Conservation (phyloP, 1,140 invertebrate species). For the Bemisia tabaci region DNA sequence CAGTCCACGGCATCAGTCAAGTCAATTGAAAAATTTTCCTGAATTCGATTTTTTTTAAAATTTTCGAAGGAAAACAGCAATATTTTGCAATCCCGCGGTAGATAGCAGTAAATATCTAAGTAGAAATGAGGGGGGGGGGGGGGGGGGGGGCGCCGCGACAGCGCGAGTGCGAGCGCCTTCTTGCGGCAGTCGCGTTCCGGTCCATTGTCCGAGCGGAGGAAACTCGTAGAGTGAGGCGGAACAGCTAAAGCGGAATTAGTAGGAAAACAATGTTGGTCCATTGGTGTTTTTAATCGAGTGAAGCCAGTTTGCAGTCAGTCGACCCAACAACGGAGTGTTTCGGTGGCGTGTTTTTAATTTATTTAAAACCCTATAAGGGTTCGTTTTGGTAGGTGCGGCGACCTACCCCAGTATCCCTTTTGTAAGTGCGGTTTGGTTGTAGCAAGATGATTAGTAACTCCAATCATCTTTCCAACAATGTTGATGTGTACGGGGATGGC, state of each 20-base stretch:
- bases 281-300: background rate
- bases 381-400: background rate
- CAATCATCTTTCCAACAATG: slow-evolving; percentile 13
- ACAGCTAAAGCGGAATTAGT: too few species aligned
- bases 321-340: background rate
- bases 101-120: too few species aligned
- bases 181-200: background rate
- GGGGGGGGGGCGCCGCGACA: too few species aligned
- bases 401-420: background rate
- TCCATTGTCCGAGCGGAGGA: background rate
- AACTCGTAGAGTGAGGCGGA: background rate
- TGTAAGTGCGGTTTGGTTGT: background rate
- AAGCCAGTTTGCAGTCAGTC: background rate
- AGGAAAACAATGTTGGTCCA: background rate
- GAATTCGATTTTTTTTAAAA: too few species aligned
- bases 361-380: background rate
- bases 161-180: too few species aligned
- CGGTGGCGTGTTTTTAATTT: background rate
- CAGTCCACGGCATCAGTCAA: too few species aligned
- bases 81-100: too few species aligned
- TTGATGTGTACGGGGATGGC: slow-evolving; percentile 52
- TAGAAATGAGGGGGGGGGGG: too few species aligned
- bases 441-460: background rate
- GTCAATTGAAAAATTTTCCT: too few species aligned
- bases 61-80: too few species aligned